Evolutionary conservation across 2,888 invertebrate species (phyloP).

Genomic region (Caenorhabditis parvicauda): DNA sequence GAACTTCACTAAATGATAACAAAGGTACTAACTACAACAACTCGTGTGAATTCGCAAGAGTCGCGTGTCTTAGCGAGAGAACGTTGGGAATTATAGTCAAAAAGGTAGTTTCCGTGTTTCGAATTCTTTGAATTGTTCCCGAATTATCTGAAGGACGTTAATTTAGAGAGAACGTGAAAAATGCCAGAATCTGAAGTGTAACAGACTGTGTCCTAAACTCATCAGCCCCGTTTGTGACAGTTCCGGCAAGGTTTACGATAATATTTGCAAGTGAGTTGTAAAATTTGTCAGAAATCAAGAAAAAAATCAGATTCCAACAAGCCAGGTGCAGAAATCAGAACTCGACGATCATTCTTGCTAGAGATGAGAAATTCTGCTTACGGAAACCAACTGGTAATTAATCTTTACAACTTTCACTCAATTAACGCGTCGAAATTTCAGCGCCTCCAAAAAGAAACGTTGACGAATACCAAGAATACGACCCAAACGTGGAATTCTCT

Average conservation of each 20-base stretch:
- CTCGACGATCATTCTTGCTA: too few species aligned
- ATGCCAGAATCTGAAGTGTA: conserved; percentile 17
- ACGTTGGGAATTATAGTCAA: conserved; percentile 8
- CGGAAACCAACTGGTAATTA: too few species aligned
- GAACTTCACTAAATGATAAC: background rate
- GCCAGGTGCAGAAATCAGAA: too few species aligned
- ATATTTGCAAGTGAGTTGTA: conserved; percentile 41
- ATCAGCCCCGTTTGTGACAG: conserved; percentile 49
- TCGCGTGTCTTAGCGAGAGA: conserved; percentile 22
- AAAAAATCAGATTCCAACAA: background rate
- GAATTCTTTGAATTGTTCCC: background rate
- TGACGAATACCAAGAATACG: too few species aligned
- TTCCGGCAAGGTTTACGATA: conserved; percentile 38
- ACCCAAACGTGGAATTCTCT: too few species aligned
- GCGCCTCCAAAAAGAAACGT: too few species aligned
- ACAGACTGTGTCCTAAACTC: conserved; percentile 28
- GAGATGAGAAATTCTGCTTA: too few species aligned
- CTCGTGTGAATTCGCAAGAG: conserved; percentile 25
- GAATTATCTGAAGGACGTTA: too few species aligned
- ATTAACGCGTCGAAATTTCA: too few species aligned
- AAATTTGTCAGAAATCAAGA: background rate
- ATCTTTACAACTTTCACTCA: too few species aligned
- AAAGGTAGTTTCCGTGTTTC: background rate
- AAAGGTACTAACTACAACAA: conserved; percentile 37
- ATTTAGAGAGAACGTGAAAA: too few species aligned